Evolutionary conservation across 2,113 vertebrate genomes (phyloP).

Genomic region (Neofelis nebulosa): DNA sequence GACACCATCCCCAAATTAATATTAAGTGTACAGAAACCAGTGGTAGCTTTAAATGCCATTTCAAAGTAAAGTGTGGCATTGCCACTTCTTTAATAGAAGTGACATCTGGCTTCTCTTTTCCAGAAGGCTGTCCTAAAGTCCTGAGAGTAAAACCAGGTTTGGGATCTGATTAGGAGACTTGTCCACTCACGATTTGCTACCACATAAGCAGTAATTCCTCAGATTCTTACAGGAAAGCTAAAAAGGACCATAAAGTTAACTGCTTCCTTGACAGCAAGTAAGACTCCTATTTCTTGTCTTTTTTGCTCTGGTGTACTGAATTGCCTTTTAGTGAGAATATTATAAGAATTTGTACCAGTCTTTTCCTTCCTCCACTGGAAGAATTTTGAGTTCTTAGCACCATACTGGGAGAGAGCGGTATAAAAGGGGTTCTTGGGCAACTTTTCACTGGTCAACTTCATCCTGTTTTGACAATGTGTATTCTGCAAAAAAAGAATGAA

Average conservation of each 20-base stretch:
- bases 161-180: background rate
- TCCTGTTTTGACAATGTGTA: slow-evolving; percentile 57
- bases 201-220: background rate
- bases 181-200: background rate
- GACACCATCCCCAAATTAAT: background rate
- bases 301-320: background rate
- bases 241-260: background rate
- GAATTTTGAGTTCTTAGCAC: slow-evolving; percentile 23
- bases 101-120: background rate
- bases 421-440: slow-evolving; percentile 63
- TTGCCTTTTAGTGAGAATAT: background rate
- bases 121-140: background rate
- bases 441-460: slow-evolving; percentile 75
- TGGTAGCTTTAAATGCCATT: background rate
- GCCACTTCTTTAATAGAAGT: background rate
- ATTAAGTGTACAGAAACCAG: background rate
- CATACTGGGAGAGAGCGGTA: background rate
- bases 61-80: background rate
- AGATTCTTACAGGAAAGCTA: background rate
- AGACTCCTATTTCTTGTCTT: background rate
- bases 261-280: background rate
- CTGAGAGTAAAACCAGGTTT: background rate
- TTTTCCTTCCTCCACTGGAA: slow-evolving; percentile 49
- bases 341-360: slow-evolving; percentile 55
- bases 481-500: slow-evolving; percentile 60